A percentile compares a stretch with the other conserved stretches of the same genome.
Evolutionary conservation across 2,113 vertebrate genomes (phyloP).

Genomic region (Asarcornis scutulata): DNA sequence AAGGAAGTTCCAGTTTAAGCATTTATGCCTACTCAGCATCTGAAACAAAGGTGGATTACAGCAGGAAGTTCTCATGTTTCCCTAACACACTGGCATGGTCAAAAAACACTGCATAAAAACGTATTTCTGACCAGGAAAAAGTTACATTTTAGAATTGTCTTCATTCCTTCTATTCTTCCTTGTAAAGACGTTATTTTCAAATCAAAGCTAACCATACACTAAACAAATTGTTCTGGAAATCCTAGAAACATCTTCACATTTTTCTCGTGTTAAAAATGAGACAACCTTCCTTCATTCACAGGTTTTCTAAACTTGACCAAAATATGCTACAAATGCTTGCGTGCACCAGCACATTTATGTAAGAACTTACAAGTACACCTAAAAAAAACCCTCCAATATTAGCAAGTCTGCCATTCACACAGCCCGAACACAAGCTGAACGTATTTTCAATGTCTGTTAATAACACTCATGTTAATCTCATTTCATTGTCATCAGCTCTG

Average conservation of each 20-base stretch:
- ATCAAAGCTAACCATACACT: background rate
- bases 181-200: background rate
- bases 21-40: background rate
- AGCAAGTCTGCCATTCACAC: background rate
- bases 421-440: background rate
- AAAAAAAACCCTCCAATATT: rapidly evolving
- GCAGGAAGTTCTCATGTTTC: background rate
- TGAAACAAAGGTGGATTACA: background rate
- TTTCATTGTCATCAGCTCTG: background rate
- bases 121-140: background rate
- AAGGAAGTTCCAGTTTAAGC: background rate
- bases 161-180: background rate
- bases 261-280: background rate
- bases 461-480: background rate
- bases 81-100: rapidly evolving
- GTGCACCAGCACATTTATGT: background rate
- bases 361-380: background rate
- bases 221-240: background rate
- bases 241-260: background rate
- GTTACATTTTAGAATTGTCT: background rate
- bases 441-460: background rate
- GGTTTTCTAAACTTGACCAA: background rate
- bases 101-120: background rate
- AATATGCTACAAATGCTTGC: background rate
- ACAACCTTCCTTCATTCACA: background rate